phyloP scores from a whole-genome alignment of 2,113 vertebrate genomes.

The Calidris pugnax region DNA sequence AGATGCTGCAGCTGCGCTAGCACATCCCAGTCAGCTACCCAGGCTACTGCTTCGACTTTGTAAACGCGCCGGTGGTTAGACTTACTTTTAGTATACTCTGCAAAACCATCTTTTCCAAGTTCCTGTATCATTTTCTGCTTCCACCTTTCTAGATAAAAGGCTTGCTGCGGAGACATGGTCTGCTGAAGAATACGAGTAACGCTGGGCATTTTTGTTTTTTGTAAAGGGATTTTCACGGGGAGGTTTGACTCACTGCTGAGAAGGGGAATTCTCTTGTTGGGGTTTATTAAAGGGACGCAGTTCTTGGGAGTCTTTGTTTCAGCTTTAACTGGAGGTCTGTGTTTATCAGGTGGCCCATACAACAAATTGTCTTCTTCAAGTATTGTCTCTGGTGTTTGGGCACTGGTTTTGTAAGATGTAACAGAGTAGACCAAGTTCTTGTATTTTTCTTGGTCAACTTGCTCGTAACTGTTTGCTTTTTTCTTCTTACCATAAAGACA shows the following conservation, averaged over 20 bases:
- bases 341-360: slow-evolving; percentile 81
- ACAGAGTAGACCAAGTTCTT: slow-evolving; percentile 84
- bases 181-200: slow-evolving; percentile 90
- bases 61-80: neutral
- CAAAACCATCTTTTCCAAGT: slow-evolving; percentile 91
- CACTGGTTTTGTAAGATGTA: slow-evolving; percentile 74
- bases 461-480: slow-evolving; percentile 78
- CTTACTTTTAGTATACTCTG: slow-evolving; percentile 86
- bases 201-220: slow-evolving; percentile 74
- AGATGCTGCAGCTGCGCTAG: too few relatives aligned
- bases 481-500: slow-evolving; percentile 73
- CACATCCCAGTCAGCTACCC: rapidly evolving
- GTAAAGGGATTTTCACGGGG: slow-evolving; percentile 76
- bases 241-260: slow-evolving; percentile 7
- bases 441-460: slow-evolving; percentile 84
- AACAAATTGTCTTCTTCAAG: slow-evolving; percentile 80
- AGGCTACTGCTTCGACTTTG: neutral
- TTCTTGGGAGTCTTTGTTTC: slow-evolving; percentile 62
- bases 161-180: slow-evolving; percentile 85
- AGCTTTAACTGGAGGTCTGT: slow-evolving; percentile 20
- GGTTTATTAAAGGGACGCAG: slow-evolving; percentile 78
- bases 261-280: slow-evolving; percentile 38
- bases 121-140: slow-evolving; percentile 86
- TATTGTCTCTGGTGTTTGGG: slow-evolving; percentile 82
- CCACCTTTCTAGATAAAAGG: slow-evolving; percentile 90